These are phyloP conservation scores for Synodontis membranacea DNA, from an alignment of 2,113 vertebrate species.

Conservation along the genomic window DNA sequence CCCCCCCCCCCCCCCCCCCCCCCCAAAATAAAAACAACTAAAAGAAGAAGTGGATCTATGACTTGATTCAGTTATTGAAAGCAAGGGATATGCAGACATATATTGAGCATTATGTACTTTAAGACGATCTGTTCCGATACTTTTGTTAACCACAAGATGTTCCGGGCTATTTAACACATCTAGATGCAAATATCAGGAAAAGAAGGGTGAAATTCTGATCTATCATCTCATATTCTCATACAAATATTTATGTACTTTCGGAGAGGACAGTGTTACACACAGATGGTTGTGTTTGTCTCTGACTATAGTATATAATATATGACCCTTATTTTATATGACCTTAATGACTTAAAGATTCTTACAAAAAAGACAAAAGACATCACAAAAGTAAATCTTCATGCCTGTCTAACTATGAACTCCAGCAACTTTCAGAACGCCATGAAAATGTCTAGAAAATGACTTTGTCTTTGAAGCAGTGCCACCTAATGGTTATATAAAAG, in stretches of 20 bases:
- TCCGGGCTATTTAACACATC: not conserved
- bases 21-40: not conserved
- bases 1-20: no score
- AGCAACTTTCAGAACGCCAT: no score
- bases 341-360: not conserved
- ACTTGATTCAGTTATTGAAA: not conserved
- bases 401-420: not conserved
- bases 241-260: not conserved
- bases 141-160: not conserved
- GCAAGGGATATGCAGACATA: not conserved
- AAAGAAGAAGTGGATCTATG: not conserved
- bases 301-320: not conserved
- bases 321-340: not conserved
- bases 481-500: conserved; percentile 45
- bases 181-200: not conserved
- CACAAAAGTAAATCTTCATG: not conserved
- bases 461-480: conserved; percentile 48
- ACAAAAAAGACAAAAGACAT: no score
- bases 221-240: not conserved
- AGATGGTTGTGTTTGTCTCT: not conserved
- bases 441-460: not conserved
- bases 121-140: no score
- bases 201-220: not conserved
- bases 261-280: not conserved
- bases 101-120: no score